Evolutionary conservation across 2,113 vertebrate species (phyloP), one percentile per base, ranked within the genome.

Genomic region (Microtus richardsoni): DNA sequence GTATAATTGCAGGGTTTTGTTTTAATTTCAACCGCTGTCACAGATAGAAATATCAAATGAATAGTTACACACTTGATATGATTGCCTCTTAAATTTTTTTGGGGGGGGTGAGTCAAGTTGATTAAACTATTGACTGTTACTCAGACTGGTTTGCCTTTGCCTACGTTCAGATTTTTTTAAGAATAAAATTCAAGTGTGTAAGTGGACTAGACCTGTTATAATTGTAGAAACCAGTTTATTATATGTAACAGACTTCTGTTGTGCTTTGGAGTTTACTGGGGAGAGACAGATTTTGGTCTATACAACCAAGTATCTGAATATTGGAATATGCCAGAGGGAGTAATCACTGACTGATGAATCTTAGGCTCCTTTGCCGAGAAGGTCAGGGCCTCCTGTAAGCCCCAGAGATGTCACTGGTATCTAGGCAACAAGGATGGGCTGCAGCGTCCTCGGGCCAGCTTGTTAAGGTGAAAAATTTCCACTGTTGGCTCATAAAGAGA

Each of bases 391-490:
- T 98, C 95, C 89, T 78, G 24, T 88, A 96, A 97, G 97, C 96
- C 85, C 92, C n/a, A 80, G 94, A 80, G 97, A 97, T 98, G 97
- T 13, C 0, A 91, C 79, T 80, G 54, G 98, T 98, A 95, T 97
- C 98, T 95, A 98, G 97, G 98, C 98, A 98, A 98, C 98, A 9
- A 92, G 92, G 83, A 95, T 94, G 97, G 28, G 62, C 95, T 91
- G 95, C 62, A 98, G 97, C 97, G 97, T 97, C 96, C 98, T 78
- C 41, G 96, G 97, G 96, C 97, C 95, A 96, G 97, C 97, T 98
- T 97, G 79, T 96, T 97, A 96, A 98, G 97, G 97, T 97, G 97
- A 98, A 99, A 98, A 98, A 97, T 98, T 98, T 98, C 98, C 98
- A 98, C 98, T 98, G 95, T 97, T 94, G 88, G 62, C 86, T 96